Percentiles rank a stretch among this genome's conserved stretches.
phyloP scores from a whole-genome alignment of 35 echinoderm and acorn worm species.

The Patiria miniata region DNA sequence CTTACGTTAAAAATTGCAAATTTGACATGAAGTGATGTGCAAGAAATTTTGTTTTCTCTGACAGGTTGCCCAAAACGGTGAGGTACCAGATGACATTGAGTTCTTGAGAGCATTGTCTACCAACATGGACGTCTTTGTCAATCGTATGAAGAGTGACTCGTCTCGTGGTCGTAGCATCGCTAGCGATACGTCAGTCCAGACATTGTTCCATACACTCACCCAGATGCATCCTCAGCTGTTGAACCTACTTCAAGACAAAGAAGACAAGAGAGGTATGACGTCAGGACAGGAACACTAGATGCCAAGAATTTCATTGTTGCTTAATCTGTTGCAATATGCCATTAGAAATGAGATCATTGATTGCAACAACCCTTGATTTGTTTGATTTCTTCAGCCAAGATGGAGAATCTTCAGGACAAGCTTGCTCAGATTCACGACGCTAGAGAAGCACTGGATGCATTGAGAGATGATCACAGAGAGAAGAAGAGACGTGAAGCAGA shows the following conservation, averaged over 20 bases:
- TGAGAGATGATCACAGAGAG: conserved; percentile 96
- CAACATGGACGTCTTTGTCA: conserved; percentile 92
- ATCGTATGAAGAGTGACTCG: conserved; percentile 95
- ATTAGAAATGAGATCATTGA: too few species aligned
- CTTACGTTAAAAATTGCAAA: not conserved
- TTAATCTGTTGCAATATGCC: too few species aligned
- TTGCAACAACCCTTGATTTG: not conserved
- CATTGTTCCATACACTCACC: conserved; percentile 75
- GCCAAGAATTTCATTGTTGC: too few species aligned
- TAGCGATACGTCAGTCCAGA: conserved; percentile 92
- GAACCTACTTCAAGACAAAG: conserved; percentile 83
- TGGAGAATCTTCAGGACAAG: conserved; percentile 93
- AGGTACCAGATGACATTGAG: conserved; percentile 69
- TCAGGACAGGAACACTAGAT: not conserved
- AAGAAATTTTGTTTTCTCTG: not conserved
- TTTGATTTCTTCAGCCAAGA: conserved; percentile 69
- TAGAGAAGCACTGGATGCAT: conserved; percentile 78
- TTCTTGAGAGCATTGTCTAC: conserved; percentile 71
- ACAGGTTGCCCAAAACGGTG: conserved; percentile 76
- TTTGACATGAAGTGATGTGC: not conserved
- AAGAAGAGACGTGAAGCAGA: conserved; percentile 92
- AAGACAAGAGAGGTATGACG: conserved; percentile 88
- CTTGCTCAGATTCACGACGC: conserved; percentile 95
- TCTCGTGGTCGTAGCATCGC: conserved; percentile 90
- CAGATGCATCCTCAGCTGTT: conserved; percentile 92